Base-by-base conservation (phyloP, 1,140 invertebrate species). In the Marisa cornuarietis region DNA sequence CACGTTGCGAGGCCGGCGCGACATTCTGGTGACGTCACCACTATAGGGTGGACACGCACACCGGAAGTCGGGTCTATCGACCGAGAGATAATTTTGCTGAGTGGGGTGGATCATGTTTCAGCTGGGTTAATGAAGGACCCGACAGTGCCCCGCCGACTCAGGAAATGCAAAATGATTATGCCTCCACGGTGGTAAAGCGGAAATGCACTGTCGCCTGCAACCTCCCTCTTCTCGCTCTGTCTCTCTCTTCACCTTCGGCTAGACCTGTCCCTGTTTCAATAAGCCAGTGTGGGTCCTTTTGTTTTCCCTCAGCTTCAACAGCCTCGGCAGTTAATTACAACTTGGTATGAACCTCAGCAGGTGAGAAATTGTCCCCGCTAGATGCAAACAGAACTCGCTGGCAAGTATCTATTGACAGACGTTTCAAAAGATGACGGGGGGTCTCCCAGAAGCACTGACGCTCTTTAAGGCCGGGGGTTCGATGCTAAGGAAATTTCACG, bases 111-210 rank as follows among this genome's bases (percentile, higher is more conserved):
- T 73, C 71, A 73, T 52, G 24, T 73, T 73, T 73, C 71, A 54
- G 42, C 65, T 73, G 24, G 54, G 49, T 73, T 73, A 73, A 73
- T 73, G 71, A 73, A 73, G 49, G 54, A 49, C 10, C 71, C 16
- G 54, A 73, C 71, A 52, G 42, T 24, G 42, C 71, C 26, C 31
- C 18, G n/a, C 22, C 18, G n/a, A 73, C 24, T 51, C 71, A 73
- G 71, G 71, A 73, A 73, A 73, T 73, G 71, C 71, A 73, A 54
- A 54, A 73, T 73, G 71, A 73, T 73, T 73, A 73, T 54, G 71
- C 71, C 22, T 73, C 54, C 71, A 73, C 71, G 42, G 49, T n/a
- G 71, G 51, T 16, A 31, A 49, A n/a, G 71, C 71, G 71, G 71
- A 73, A 73, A 73, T 73, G 16, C 71, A 49, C 51, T 52, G 71